phyloP scores from a whole-genome alignment of 2,113 vertebrate species.

The Sander lucioperca region DNA sequence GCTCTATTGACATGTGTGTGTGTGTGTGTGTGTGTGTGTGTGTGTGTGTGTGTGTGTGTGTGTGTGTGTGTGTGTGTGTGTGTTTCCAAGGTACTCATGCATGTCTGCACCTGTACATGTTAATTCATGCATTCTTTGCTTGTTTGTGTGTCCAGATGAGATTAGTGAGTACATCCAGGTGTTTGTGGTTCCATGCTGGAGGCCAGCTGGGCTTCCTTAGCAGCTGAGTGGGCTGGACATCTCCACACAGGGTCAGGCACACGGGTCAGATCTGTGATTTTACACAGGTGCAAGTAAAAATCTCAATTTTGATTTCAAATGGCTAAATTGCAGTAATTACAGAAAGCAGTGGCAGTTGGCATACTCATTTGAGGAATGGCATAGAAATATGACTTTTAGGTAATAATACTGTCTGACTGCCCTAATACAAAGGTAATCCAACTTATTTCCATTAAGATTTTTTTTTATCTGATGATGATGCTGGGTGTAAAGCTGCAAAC shows the following conservation, averaged over 20 bases:
- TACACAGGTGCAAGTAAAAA: neutral
- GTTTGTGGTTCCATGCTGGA: conserved; percentile 16
- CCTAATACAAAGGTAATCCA: neutral
- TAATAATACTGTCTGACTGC: neutral
- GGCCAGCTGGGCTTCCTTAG: conserved; percentile 29
- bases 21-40: neutral
- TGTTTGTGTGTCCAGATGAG: conserved; percentile 41
- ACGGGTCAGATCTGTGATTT: neutral
- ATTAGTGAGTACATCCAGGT: conserved; percentile 21
- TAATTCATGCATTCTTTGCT: conserved; percentile 22
- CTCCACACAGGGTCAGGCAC: neutral
- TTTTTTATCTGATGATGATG: too few relatives aligned
- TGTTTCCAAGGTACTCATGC: neutral
- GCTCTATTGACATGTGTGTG: neutral
- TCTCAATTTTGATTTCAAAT: neutral
- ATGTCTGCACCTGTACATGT: neutral
- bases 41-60: neutral
- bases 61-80: neutral
- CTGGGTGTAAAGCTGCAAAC: neutral
- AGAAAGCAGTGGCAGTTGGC: neutral
- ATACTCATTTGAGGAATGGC: neutral
- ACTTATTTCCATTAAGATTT: neutral
- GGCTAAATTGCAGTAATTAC: neutral
- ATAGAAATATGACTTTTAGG: neutral
- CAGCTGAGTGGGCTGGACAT: neutral